Evolutionary conservation across 2,113 vertebrate species (phyloP), one percentile per base, ranked within the genome.

Genomic region (Xenus cinereus): DNA sequence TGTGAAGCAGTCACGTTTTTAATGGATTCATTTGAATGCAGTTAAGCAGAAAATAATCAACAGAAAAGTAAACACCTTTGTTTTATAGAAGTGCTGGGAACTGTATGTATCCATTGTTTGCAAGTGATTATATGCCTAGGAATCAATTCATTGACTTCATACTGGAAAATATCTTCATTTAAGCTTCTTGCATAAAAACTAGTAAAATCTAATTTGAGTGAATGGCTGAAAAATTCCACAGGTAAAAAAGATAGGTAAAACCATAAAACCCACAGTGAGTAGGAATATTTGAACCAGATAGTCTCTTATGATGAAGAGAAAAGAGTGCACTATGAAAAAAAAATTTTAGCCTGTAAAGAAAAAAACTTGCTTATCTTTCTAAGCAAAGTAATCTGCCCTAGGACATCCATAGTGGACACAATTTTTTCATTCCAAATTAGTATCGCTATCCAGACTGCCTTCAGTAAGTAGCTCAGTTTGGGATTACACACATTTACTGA

Each of bases 51-150:
- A 97, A 97, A 97, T 84, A 97, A 95, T 93, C 95, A 93, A 89
- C 95, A 95, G 96, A 91, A 97, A 97, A 97, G 96, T 93, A 97
- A 97, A 97, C 95, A 97, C 94, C 81, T 97, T 97, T 97, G 97
- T 97, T 97, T 97, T 97, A 94, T 97, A 83, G 84, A 97, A 95
- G 82, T 89, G 84, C 92, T 95, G 96, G 96, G 96, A 97, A 95
- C 82, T 89, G 74, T 95, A 75, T 84, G 84, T 96, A 89, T 92
- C 90, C 87, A 95, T 97, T 97, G 97, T 97, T 95, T 96, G 76
- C 84, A 66, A 76, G 77, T 91, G 85, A 82, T 90, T 92, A 69
- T 95, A 91, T 94, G 84, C 92, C 94, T 93, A 87, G 69, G 66
- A 93, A 87, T 96, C 93, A 95, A 96, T 95, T 94, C 77, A 77